phyloP scores from a whole-genome alignment of 2,113 vertebrate species.

The Ploceus nigricollis region DNA sequence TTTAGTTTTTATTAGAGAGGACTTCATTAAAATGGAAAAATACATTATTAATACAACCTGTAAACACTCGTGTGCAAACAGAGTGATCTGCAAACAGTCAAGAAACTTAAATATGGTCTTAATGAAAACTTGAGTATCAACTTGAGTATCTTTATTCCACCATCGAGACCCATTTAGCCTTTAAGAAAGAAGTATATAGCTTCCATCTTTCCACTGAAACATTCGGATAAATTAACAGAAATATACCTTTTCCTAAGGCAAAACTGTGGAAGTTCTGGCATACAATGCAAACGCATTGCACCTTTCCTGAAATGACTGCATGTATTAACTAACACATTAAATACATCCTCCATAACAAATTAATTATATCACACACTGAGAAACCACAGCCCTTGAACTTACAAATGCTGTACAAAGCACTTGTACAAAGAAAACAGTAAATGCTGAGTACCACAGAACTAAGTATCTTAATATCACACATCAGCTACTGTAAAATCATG shows the following conservation, averaged over 20 bases:
- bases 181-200: neutral
- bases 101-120: neutral
- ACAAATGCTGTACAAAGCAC: neutral
- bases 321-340: neutral
- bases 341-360: neutral
- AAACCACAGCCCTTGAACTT: neutral
- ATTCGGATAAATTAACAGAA: neutral
- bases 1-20: neutral
- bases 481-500: neutral
- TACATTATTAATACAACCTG: fast-evolving
- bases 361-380: neutral
- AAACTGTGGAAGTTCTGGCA: neutral
- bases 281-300: neutral
- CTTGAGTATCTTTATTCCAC: neutral
- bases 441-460: neutral
- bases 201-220: neutral
- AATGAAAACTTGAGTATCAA: neutral
- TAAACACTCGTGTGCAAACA: neutral
- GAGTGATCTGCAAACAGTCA: neutral
- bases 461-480: neutral
- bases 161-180: neutral
- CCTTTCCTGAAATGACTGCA: neutral
- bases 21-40: neutral
- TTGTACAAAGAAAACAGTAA: neutral
- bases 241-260: neutral